Base-by-base conservation (phyloP, 1,140 invertebrate species). In the Diprion similis region DNA sequence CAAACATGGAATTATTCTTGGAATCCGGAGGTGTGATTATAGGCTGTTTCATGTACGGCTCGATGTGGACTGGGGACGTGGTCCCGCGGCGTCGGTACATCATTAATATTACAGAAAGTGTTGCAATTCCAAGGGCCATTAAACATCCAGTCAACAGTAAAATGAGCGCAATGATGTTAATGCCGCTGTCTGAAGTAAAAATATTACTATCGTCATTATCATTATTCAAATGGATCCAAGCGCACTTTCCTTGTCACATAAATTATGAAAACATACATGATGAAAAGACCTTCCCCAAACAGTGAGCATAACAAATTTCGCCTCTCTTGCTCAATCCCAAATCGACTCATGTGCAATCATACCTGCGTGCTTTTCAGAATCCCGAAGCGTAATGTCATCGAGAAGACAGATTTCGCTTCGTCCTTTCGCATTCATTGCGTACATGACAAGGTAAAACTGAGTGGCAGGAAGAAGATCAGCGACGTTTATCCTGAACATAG, bases 351-450 rank as follows among this genome's bases (percentile, higher is more conserved):
- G 24, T 37, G 24, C 24, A 82, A 37, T 37, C 84, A 89, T 90
- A 96, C 95, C 94, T 87, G 94, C 92, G 81, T 94, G 91, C 83
- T 94, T 95, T 79, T 96, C 95, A 7, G 95, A 94, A 85, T 96
- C 95, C 82, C 94, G 94, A 78, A 96, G 92, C 72, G 94, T 93
- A 79, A 95, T 95, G 80, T 96, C 95, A 82, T 96, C 95, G 13
- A 97, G 88, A 0, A 95, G 89, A 70, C 93, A 91, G 18, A 92
- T 91, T 79, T 96, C 94, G 75, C 95, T 96, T 73, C 93, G 91
- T 66, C 96, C 96, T 85, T 97, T 97, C 47, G 93, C 92, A 87
- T 98, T 98, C 76, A 92, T 91, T 51, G 96, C 94, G 84, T 96
- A 97, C 72, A 95, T 92, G 69, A 95, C 90, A 69, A 97, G 82